These are phyloP conservation scores for Onychorhynchus coronatus DNA, from an alignment of 2,113 vertebrate species.

Conservation along the genomic window DNA sequence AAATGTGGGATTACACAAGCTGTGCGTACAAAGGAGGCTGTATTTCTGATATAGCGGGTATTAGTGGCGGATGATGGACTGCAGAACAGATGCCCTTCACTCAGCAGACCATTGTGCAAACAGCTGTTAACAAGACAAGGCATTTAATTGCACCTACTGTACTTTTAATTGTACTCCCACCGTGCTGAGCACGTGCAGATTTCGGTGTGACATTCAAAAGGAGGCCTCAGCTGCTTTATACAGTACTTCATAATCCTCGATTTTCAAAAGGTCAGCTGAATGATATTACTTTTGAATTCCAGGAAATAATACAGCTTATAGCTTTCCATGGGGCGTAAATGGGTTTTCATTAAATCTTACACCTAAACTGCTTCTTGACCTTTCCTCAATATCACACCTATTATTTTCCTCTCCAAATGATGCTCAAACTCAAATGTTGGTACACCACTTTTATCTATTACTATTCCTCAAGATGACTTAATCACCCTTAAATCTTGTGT, in stretches of 20 bases:
- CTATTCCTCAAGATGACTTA: background rate
- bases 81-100: background rate
- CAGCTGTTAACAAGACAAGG: slow-evolving; percentile 14
- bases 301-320: background rate
- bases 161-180: background rate
- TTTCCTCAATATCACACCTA: background rate
- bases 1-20: background rate
- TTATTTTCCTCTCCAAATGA: background rate
- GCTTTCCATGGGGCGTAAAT: background rate
- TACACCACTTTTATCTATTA: background rate
- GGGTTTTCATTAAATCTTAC: background rate
- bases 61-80: background rate
- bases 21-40: background rate
- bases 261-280: background rate
- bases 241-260: background rate
- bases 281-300: background rate
- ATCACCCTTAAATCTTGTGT: background rate
- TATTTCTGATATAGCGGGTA: background rate
- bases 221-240: background rate
- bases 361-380: background rate
- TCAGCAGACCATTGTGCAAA: background rate
- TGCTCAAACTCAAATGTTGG: background rate
- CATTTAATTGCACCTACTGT: background rate
- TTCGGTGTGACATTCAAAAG: background rate
- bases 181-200: background rate